Percentiles rank a stretch among this genome's conserved stretches.
Conservation (phyloP, 2,797 vertebrate genomes). For the Gallinago nigripennis region DNA sequence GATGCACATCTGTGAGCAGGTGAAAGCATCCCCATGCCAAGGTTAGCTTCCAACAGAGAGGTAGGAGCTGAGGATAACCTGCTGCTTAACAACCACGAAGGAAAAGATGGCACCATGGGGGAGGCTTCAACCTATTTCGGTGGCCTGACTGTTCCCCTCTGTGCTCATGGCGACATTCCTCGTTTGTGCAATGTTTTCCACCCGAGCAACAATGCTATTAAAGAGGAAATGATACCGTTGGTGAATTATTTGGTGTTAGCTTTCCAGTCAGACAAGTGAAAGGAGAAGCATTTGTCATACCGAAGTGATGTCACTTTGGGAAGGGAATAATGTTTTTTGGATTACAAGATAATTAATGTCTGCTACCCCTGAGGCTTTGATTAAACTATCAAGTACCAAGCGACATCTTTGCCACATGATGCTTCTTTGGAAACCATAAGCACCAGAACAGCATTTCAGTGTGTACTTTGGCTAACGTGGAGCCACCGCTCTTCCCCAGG, state of each 20-base stretch:
- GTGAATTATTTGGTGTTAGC: conserved; percentile 3
- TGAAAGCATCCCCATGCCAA: background rate
- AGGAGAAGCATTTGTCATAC: conserved; percentile 25
- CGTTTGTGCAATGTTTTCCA: background rate
- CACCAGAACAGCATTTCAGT: conserved; percentile 46
- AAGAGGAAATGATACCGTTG: background rate
- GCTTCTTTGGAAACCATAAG: conserved; percentile 46
- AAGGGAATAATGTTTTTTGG: conserved; percentile 32
- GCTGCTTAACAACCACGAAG: background rate
- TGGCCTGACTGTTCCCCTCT: background rate
- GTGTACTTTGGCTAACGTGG: conserved; percentile 8
- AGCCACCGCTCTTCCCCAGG: conserved; percentile 33
- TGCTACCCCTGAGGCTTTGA: conserved; percentile 28
- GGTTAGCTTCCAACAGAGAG: background rate
- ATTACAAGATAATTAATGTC: conserved; percentile 25
- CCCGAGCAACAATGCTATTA: background rate
- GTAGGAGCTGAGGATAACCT: background rate
- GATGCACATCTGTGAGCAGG: background rate
- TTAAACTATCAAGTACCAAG: conserved; percentile 57
- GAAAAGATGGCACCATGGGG: background rate
- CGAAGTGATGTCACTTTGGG: conserved; percentile 45
- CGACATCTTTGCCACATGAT: conserved; percentile 50
- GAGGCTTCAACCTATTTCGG: background rate
- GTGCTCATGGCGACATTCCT: background rate
- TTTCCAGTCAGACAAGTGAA: conserved; percentile 29